A percentile compares a stretch with the other conserved stretches of the same genome.
Conservation (phyloP, 1,140 invertebrate species). For the Hypsibius dujardini region DNA sequence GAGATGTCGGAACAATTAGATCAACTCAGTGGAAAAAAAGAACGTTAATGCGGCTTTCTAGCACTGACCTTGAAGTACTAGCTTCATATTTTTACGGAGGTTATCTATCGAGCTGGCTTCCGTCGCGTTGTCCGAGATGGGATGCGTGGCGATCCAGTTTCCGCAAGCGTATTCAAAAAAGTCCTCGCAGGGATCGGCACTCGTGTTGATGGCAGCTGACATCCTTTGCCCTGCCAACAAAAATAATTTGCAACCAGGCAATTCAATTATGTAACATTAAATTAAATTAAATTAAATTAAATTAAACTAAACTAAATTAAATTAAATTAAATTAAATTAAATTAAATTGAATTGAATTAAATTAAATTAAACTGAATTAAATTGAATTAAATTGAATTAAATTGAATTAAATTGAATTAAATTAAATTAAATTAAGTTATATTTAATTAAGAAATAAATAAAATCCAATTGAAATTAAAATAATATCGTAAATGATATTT, state of each 20-base stretch:
- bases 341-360: too few species aligned
- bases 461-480: too few species aligned
- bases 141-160: constrained; percentile 41
- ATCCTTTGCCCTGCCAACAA: constrained; percentile 1
- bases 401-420: too few species aligned
- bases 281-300: too few species aligned
- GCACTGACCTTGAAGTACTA: constrained; percentile 38
- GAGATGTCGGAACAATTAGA: neutral
- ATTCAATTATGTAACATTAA: too few species aligned
- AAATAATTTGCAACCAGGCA: neutral
- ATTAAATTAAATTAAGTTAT: too few species aligned
- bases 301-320: too few species aligned
- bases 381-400: too few species aligned
- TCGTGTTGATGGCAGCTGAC: neutral
- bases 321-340: too few species aligned
- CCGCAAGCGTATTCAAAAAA: constrained; percentile 42
- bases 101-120: constrained; percentile 44
- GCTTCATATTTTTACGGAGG: constrained; percentile 36
- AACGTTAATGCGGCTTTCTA: neutral
- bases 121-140: constrained; percentile 47
- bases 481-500: too few species aligned
- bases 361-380: too few species aligned
- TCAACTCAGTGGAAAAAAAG: neutral
- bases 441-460: too few species aligned
- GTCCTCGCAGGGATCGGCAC: constrained; percentile 38